phyloP scores from a whole-genome alignment of 2,888 invertebrate species.

The Disparrhopalites patrizii region DNA sequence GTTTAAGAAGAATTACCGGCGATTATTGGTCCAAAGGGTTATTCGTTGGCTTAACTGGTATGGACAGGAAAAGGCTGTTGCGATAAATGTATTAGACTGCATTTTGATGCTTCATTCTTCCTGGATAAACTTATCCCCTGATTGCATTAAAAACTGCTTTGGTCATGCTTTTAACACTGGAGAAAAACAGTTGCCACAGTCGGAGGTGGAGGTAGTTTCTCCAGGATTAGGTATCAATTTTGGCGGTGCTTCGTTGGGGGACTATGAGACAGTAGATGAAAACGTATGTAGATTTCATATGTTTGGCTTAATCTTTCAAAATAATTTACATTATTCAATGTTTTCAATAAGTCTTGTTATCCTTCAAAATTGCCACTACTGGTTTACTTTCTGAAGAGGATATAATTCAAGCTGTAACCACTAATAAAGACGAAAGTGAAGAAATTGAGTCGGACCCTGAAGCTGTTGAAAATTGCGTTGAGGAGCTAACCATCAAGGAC shows the following conservation, averaged over 20 bases:
- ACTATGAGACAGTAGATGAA: background rate
- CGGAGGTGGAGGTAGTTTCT: background rate
- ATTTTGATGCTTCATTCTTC: background rate
- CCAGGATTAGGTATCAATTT: background rate
- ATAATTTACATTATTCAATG: no score
- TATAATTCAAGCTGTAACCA: background rate
- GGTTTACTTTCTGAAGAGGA: background rate
- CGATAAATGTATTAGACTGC: background rate
- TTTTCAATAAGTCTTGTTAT: no score
- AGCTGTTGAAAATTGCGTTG: background rate
- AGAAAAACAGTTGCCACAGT: background rate
- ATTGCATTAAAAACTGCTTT: background rate
- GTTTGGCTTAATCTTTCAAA: no score
- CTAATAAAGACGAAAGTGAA: background rate
- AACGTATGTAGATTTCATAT: background rate
- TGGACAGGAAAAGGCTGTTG: background rate
- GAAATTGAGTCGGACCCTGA: background rate
- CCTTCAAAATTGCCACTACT: background rate
- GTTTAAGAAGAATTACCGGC: slow-evolving; percentile 2
- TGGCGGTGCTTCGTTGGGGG: background rate
- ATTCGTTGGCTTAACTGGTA: background rate
- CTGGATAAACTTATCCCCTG: background rate
- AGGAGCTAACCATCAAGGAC: background rate
- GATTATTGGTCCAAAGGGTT: background rate
- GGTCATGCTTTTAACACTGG: background rate